Base-by-base conservation (phyloP, 2,888 invertebrate species). In the Leptopilina myrica region DNA sequence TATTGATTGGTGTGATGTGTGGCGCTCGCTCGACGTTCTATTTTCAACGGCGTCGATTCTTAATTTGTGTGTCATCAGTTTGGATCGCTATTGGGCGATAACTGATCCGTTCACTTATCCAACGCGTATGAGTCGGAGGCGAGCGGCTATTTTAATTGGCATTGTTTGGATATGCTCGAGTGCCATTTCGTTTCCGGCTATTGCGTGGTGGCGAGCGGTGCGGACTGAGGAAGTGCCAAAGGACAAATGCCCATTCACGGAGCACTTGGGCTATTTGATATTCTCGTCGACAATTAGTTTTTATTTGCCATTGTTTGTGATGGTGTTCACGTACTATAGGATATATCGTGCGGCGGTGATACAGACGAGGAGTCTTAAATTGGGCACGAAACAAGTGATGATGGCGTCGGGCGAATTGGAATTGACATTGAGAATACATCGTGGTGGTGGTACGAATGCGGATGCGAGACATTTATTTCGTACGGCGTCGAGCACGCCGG, bases 21-120 rank as follows among this genome's bases (percentile, higher is more conserved):
- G 99, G 98, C 95, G 98, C 78, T 98, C 98, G 0, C 92, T 99
- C 83, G 99, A 99, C 90, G 99, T 99, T 2, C 94, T 99, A 1
- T 99, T 98, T 87, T 98, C 98, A 87, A 99, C 99, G 0, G 99
- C 99, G 6, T 98, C 98, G 12, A 99, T 99, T 87, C 93, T 99
- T 76, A 99, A 99, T 92, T 93, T 99, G 78, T 99, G 99, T 92
- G 98, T 99, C 49, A 99, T 99, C 88, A 98, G 98, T 0, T 92
- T 99, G 87, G 99, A 99, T 91, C 95, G 98, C 20, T 99, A 99
- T 92, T 98, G 99, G 98, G 99, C 99, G 67, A 99, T 99, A 83
- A 98, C 98, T 14, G 98, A 99, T 92, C 99, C 99, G 0, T 98
- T 99, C 85, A 97, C 97, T 73, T 99, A 99, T 92, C 98, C 99